Evolutionary conservation across 2,797 vertebrate species (phyloP), one percentile per base, ranked within the genome.

Genomic region (Acipenser transmontanus): DNA sequence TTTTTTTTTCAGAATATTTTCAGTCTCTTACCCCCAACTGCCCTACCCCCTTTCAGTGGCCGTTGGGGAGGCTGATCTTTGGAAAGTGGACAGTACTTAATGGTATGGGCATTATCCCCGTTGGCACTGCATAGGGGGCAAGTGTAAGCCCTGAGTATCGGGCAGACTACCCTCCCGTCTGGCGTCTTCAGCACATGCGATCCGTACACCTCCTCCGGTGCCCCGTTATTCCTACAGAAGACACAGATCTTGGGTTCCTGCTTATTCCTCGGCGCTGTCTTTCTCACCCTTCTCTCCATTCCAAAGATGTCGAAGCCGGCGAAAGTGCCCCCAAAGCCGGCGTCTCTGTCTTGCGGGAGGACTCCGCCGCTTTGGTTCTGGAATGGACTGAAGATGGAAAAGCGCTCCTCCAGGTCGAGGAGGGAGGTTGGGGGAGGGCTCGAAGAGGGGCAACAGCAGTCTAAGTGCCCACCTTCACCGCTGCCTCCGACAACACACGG

Each of bases 171-270:
- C 72, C 95, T 85, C 47, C 96, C 96, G 81, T 98, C 96, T 71
- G 95, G 93, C 34, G 93, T 94, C 82, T 92, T 92, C 78, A 93
- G 87, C 47, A 96, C 91, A 85, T 98, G 96, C 7, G 94, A 96
- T 76, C 93, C 95, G 86, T 95, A 98, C 74, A 98, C 93, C 73
- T 96, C 94, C 86, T 95, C 94, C 0, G 95, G 94, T 59, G 96
- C 96, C 72, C 93, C 94, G 91, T 98, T 98, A 87, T 94, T 95
- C 80, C 95, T 79, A 88, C 96, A 98, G 87, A 98, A 98, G 74
- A 97, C 95, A 80, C 96, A 98, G 84, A 97, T 94, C 84, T 94
- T 95, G 85, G 95, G 91, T 81, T 97, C 94, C 69, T 89, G 94
- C 74, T 91, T 91, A 82, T 74, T 80, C 76, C 88, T 77, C 72